A percentile compares a stretch with the other conserved stretches of the same genome.
Conservation (phyloP, 1,140 invertebrate genomes). For the Ladona fulva region DNA sequence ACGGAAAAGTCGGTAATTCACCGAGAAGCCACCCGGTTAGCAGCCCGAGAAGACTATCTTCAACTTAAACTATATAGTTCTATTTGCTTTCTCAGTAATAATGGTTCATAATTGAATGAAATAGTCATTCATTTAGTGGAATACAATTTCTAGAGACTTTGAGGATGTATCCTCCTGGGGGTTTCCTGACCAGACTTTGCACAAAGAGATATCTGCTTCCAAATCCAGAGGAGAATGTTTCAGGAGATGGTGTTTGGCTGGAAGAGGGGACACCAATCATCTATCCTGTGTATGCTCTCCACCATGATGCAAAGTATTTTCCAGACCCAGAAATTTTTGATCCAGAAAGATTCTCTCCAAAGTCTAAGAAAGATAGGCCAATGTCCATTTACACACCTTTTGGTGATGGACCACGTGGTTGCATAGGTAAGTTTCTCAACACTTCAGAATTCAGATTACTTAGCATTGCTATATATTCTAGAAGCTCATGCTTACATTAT, state of each 20-base stretch:
- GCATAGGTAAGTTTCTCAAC: constrained; percentile 27
- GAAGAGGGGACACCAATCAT: not conserved
- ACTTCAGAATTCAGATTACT: no score
- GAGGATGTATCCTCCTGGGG: constrained; percentile 43
- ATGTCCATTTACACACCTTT: constrained; percentile 43
- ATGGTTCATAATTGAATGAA: no score
- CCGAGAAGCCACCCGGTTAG: no score
- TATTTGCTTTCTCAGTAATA: no score
- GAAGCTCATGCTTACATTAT: no score
- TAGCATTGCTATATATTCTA: no score
- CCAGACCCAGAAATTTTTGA: constrained; percentile 50
- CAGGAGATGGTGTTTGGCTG: constrained; percentile 30
- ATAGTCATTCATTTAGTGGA: no score
- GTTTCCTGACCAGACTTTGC: constrained; percentile 30
- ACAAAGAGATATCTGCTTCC: not conserved
- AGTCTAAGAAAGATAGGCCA: constrained; percentile 28
- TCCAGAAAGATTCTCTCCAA: constrained; percentile 50
- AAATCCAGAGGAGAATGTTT: constrained; percentile 33
- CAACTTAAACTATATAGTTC: no score
- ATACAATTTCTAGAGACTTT: constrained; percentile 46
- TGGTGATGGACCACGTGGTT: constrained; percentile 43
- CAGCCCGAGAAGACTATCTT: no score
- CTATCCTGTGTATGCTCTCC: constrained; percentile 36
- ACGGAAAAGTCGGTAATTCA: no score
- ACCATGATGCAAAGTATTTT: constrained; percentile 42